Evolutionary conservation across 1,140 invertebrate genomes (phyloP).

Genomic region (Notospermus geniculatus): DNA sequence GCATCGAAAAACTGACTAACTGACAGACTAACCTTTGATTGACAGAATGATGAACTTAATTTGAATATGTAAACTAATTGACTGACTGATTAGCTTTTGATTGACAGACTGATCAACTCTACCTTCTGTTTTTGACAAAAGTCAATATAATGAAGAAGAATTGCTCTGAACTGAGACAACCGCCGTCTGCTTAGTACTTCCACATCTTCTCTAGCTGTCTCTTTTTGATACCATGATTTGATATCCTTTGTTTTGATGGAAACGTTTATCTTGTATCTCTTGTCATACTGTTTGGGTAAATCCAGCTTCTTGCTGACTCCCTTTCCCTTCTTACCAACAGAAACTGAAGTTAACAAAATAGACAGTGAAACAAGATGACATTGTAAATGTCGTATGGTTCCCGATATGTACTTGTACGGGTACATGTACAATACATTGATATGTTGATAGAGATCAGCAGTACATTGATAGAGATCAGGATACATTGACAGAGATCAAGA

Average conservation of each 20-base stretch:
- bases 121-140: conserved; percentile 87
- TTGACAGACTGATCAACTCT: no score
- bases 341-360: neutral
- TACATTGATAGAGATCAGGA: no score
- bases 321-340: conserved; percentile 8
- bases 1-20: no score
- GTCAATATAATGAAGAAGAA: conserved; percentile 76
- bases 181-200: conserved; percentile 34
- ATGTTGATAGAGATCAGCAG: no score
- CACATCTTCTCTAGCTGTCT: conserved; percentile 31
- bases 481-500: no score
- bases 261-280: conserved; percentile 64
- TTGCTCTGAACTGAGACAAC: conserved; percentile 39
- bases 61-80: no score
- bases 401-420: no score
- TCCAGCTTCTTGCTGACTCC: conserved; percentile 23
- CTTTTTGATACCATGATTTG: conserved; percentile 58
- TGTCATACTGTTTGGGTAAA: conserved; percentile 57
- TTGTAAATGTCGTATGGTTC: no score
- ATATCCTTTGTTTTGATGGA: conserved; percentile 60
- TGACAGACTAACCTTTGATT: no score
- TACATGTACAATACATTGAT: no score
- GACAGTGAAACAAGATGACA: neutral
- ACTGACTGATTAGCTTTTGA: no score
- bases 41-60: no score